Evolutionary conservation across 2,888 invertebrate genomes (phyloP), one percentile per base, ranked within the genome.

Genomic region (Philereme vetulata): DNA sequence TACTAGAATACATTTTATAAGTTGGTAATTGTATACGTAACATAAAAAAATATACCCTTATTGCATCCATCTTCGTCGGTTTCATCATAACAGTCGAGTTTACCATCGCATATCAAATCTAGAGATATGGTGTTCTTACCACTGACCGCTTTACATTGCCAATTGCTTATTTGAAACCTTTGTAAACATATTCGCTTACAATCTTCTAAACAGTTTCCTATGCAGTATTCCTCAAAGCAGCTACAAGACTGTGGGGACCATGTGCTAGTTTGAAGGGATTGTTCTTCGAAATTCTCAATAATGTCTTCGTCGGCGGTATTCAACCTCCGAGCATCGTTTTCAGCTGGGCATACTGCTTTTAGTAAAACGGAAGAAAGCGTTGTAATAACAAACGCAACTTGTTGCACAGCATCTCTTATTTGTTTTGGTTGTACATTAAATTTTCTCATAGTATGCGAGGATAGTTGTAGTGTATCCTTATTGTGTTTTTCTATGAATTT

Each of bases 1-100:
- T 2, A 21, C 21, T 21, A 21, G 21, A 21, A 21, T 21, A 21
- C 21, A 21, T 21, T n/a, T 21, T 21, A 21, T 21, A 21, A 21
- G 21, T 21, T n/a, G n/a, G n/a, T n/a, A 21, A 21, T 21, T 21
- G 21, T 21, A 21, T 21, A 1, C 1, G 21, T 21, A 46, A 34
- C 33, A 34, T 46, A 11, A 46, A n/a, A 33, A n/a, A 5, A 0
- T n/a, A 2, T 56, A 86, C 87, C 83, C 65, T 53, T 52, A n/a
- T 65, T 65, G 65, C 91, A 91, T 46, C 58, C 74, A 33, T 36
- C 68, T 72, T 91, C 91, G 68, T 91, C 91, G 35, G 78, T 75
- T 71, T 86, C 83, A 68, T 90, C 88, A 53, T 72, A 78, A 66
- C 91, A 91, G 60, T 91, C 91, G 10, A 82, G 62, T 81, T 88